Percentiles rank a stretch among this genome's conserved stretches.
Evolutionary conservation across 2,888 invertebrate genomes (phyloP).

Genomic region (Prosapia bicincta): DNA sequence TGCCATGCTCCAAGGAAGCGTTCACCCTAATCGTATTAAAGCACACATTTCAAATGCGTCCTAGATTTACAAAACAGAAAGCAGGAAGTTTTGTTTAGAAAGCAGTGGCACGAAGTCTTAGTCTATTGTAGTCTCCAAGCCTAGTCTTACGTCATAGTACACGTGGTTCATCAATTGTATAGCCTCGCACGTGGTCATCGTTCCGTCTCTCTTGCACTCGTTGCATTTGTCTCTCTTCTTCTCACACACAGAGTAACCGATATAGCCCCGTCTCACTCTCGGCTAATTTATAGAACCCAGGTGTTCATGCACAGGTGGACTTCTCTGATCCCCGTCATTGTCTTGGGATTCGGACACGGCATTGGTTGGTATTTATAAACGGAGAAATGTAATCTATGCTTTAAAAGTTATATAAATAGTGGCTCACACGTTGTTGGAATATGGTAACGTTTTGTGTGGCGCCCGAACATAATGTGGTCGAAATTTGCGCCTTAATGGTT

Average conservation of each 20-base stretch:
- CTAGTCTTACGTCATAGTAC: neutral
- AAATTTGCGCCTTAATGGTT: too few relatives aligned
- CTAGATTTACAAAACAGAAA: neutral
- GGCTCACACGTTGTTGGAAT: too few relatives aligned
- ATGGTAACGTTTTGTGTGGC: too few relatives aligned
- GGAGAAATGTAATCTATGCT: neutral
- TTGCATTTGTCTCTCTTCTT: neutral
- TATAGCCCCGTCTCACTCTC: neutral
- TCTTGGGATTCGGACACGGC: neutral
- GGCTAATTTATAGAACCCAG: neutral
- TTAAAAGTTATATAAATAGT: too few relatives aligned
- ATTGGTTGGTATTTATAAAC: neutral
- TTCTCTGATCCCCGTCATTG: neutral
- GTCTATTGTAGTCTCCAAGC: neutral
- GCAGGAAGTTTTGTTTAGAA: neutral
- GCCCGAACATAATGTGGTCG: too few relatives aligned
- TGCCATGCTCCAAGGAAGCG: too few relatives aligned
- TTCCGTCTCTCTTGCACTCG: neutral
- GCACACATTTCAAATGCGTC: neutral
- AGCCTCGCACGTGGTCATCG: neutral
- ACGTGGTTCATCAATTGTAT: neutral
- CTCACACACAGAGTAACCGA: neutral
- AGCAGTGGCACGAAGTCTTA: neutral
- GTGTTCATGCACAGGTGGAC: neutral
- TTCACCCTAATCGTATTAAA: too few relatives aligned